Percentiles rank a stretch among this genome's conserved stretches.
Evolutionary conservation across 2,113 vertebrate species (phyloP).

Genomic region (Odontesthes bonariensis): DNA sequence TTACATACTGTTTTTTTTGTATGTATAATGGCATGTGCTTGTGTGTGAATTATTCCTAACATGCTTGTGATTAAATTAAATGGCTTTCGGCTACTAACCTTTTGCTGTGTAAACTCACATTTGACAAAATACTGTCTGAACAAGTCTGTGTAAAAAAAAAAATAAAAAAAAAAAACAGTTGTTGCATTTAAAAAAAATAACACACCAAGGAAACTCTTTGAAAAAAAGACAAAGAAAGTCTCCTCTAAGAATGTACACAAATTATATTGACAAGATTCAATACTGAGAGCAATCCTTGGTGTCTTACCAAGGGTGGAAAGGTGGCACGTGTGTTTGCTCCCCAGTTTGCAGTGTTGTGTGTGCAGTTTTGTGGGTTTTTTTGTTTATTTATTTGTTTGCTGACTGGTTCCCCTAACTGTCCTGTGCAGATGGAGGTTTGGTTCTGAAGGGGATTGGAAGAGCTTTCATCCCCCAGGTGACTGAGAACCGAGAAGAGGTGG

Average conservation of each 20-base stretch:
- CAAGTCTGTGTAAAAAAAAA: background rate
- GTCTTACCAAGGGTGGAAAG: constrained; percentile 48
- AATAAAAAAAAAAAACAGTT: background rate
- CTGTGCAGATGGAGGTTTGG: constrained; percentile 83
- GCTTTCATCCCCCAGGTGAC: constrained; percentile 80
- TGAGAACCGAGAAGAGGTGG: constrained; percentile 68
- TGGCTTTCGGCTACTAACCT: constrained; percentile 21
- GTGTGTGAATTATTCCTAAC: constrained; percentile 72
- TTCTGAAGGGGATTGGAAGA: constrained; percentile 81
- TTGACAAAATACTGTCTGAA: background rate
- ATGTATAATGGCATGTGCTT: constrained; percentile 68
- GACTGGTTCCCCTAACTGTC: constrained; percentile 16
- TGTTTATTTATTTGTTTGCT: constrained; percentile 12
- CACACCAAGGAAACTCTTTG: constrained; percentile 64
- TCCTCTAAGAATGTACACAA: constrained; percentile 1
- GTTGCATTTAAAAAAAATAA: constrained; percentile 34
- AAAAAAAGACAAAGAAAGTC: background rate
- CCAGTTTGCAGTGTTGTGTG: constrained; percentile 5
- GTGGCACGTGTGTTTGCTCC: background rate
- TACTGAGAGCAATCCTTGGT: constrained; percentile 54
- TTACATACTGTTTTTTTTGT: constrained; percentile 24
- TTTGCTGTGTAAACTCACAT: constrained; percentile 37
- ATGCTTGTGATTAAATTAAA: constrained; percentile 74
- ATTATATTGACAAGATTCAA: background rate
- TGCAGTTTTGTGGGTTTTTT: background rate